These are phyloP conservation scores for Raillietiella orientalis DNA, from an alignment of 2,888 invertebrate genomes.

Conservation along the genomic window DNA sequence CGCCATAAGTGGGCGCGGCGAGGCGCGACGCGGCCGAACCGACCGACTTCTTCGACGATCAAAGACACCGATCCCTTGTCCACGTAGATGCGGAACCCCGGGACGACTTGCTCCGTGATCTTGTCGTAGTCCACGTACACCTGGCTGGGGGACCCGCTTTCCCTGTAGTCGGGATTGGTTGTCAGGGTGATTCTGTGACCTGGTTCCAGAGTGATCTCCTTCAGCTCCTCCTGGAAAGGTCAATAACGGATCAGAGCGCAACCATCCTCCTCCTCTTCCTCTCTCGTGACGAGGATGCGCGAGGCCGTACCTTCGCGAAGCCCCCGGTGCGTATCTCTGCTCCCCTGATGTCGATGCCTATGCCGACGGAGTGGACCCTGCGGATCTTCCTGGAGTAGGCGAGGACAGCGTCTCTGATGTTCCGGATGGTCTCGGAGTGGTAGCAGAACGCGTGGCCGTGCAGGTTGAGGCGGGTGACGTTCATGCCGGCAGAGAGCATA, in stretches of 20 bases:
- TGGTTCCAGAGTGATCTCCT: too few relatives aligned
- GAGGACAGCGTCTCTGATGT: constrained; percentile 49
- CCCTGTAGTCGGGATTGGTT: constrained; percentile 37
- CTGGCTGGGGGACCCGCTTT: constrained; percentile 35
- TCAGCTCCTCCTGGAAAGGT: constrained; percentile 62
- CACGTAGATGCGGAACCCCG: constrained; percentile 57
- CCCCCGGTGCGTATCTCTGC: constrained; percentile 97
- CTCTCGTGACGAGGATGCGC: too few relatives aligned
- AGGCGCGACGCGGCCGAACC: not conserved
- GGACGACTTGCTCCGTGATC: constrained; percentile 59
- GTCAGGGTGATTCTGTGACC: constrained; percentile 46
- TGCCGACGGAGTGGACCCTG: constrained; percentile 45
- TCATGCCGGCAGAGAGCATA: constrained; percentile 93
- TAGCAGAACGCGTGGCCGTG: constrained; percentile 87
- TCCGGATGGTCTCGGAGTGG: constrained; percentile 59
- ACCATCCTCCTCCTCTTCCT: too few relatives aligned
- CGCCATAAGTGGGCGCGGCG: not conserved
- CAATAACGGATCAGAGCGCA: too few relatives aligned
- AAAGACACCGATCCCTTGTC: constrained; percentile 90
- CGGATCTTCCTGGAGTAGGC: constrained; percentile 38
- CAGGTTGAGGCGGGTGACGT: constrained; percentile 77
- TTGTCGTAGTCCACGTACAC: constrained; percentile 80
- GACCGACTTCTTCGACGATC: constrained; percentile 36
- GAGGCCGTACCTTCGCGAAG: too few relatives aligned
- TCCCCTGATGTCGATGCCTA: constrained; percentile 91